phyloP scores from a whole-genome alignment of 2,113 vertebrate genomes.

The Megaleporinus macrocephalus region DNA sequence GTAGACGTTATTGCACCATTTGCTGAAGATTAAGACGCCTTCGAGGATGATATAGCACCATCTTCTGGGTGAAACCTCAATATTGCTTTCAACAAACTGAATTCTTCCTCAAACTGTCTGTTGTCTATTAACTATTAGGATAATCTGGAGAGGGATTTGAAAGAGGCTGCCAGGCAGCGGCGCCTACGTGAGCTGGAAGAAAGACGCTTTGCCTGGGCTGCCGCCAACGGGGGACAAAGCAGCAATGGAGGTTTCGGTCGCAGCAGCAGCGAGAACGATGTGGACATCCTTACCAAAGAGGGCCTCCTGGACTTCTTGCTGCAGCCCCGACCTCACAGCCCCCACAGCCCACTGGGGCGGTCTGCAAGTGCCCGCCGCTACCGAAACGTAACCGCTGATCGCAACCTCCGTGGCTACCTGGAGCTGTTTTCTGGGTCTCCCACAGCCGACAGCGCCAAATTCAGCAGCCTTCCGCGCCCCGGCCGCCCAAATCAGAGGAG shows the following conservation, averaged over 20 bases:
- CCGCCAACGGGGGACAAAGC: conserved; percentile 73
- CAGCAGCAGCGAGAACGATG: conserved; percentile 95
- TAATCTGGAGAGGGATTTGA: conserved; percentile 85
- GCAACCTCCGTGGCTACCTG: conserved; percentile 86
- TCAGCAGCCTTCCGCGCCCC: conserved; percentile 86
- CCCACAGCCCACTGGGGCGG: conserved; percentile 83
- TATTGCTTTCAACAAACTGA: too few relatives aligned
- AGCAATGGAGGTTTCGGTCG: conserved; percentile 78
- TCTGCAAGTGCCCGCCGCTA: conserved; percentile 88
- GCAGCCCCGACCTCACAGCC: conserved; percentile 85
- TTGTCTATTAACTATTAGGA: conserved; percentile 76
- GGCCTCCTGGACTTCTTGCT: conserved; percentile 85
- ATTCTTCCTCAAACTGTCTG: neutral
- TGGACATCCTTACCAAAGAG: conserved; percentile 86
- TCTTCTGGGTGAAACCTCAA: neutral
- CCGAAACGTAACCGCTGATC: conserved; percentile 84
- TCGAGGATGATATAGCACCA: neutral
- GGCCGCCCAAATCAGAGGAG: conserved; percentile 73
- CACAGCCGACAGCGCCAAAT: conserved; percentile 77
- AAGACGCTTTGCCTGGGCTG: conserved; percentile 83
- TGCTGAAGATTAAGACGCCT: too few relatives aligned
- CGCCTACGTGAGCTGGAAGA: conserved; percentile 86
- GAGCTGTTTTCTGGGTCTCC: conserved; percentile 75
- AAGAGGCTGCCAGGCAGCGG: conserved; percentile 84
- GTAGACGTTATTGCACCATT: too few relatives aligned